phyloP scores from a whole-genome alignment of 2,113 vertebrate species.

The Uria aalge region DNA sequence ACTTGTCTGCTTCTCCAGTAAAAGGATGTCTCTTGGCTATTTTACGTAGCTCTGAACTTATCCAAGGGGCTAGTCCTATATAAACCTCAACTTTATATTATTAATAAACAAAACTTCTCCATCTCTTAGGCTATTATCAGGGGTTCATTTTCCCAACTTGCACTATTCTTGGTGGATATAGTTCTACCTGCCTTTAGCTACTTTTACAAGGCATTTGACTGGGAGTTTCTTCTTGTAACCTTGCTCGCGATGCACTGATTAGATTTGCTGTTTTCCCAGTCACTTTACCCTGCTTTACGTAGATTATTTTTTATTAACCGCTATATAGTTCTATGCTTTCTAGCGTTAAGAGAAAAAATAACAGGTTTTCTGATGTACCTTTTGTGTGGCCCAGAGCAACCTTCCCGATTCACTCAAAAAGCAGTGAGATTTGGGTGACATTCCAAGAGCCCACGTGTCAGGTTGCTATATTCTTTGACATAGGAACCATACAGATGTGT shows the following conservation, averaged over 20 bases:
- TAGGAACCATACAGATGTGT: neutral
- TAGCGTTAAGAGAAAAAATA: neutral
- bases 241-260: neutral
- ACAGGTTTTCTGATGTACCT: neutral
- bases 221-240: neutral
- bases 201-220: neutral
- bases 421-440: neutral
- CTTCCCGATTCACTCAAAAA: neutral
- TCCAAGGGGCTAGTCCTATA: neutral
- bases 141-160: conserved; percentile 23
- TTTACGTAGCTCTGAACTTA: neutral
- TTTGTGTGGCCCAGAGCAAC: neutral
- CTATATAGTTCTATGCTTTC: neutral
- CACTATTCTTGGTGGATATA: neutral
- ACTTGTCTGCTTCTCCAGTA: neutral
- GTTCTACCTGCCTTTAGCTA: neutral
- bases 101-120: neutral
- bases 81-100: neutral
- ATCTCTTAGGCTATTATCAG: neutral
- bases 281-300: neutral
- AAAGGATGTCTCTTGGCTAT: neutral
- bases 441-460: neutral
- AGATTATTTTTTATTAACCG: neutral
- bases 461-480: neutral
- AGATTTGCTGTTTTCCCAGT: neutral